phyloP scores from a whole-genome alignment of 2,888 invertebrate genomes.

The Brachylomia viminalis region DNA sequence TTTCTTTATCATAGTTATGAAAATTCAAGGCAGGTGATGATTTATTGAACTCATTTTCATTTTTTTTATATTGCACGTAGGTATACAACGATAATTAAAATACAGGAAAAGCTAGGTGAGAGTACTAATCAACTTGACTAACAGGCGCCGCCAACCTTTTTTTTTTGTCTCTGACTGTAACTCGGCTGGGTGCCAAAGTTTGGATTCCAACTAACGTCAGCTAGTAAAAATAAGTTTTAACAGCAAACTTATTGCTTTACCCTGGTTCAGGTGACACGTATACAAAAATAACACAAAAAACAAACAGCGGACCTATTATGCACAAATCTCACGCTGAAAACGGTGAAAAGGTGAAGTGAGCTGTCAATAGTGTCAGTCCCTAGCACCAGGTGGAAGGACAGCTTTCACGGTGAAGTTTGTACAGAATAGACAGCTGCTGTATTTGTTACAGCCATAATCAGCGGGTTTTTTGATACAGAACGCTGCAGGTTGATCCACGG shows the following conservation, averaged over 20 bases:
- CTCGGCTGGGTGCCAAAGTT: conserved; percentile 6
- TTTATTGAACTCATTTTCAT: not conserved
- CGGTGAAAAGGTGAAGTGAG: too few species aligned
- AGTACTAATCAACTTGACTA: not conserved
- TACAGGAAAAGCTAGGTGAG: not conserved
- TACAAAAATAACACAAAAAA: too few species aligned
- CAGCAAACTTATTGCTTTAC: not conserved
- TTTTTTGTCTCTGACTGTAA: not conserved
- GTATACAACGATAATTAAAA: not conserved
- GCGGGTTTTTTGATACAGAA: too few species aligned
- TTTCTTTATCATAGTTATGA: not conserved
- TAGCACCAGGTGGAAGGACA: too few species aligned
- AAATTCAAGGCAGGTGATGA: not conserved
- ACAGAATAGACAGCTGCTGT: too few species aligned
- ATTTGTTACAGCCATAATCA: too few species aligned
- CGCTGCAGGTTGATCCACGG: too few species aligned
- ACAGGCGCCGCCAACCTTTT: not conserved
- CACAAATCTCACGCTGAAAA: too few species aligned
- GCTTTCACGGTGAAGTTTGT: too few species aligned
- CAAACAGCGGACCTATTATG: too few species aligned
- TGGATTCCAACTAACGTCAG: not conserved
- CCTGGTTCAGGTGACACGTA: too few species aligned
- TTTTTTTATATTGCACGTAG: not conserved
- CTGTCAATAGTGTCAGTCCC: too few species aligned
- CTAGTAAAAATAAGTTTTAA: not conserved